These are phyloP conservation scores for Spicauda simplicius DNA, from an alignment of 2,888 invertebrate genomes.

Conservation along the genomic window DNA sequence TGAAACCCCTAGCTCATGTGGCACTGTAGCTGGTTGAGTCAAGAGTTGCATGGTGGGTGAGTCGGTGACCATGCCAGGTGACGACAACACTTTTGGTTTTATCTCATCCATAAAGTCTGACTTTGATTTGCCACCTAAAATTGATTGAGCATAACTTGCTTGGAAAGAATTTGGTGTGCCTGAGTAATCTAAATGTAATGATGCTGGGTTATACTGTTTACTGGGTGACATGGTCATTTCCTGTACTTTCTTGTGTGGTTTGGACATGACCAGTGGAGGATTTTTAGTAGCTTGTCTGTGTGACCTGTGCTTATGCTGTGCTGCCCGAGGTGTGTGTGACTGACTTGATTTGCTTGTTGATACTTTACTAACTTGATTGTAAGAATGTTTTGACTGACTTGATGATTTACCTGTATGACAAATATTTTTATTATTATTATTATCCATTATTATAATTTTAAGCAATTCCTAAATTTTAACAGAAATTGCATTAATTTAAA, in stretches of 20 bases:
- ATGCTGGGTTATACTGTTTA: constrained; percentile 62
- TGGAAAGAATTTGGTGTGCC: constrained; percentile 77
- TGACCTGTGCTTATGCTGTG: constrained; percentile 62
- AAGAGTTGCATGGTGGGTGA: constrained; percentile 73
- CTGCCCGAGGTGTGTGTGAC: constrained; percentile 57
- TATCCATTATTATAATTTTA: neutral
- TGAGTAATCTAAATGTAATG: constrained; percentile 65
- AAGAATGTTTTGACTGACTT: constrained; percentile 79
- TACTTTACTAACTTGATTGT: constrained; percentile 83
- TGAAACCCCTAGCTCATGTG: constrained; percentile 65
- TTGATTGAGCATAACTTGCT: constrained; percentile 76
- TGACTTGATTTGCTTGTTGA: constrained; percentile 80
- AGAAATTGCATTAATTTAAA: too few species aligned
- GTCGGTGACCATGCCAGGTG: constrained; percentile 66
- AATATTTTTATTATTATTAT: neutral
- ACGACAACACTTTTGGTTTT: constrained; percentile 63
- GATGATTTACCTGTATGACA: constrained; percentile 72
- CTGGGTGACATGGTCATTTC: constrained; percentile 59
- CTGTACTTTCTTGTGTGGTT: constrained; percentile 65
- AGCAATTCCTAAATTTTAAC: too few species aligned
- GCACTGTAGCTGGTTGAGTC: constrained; percentile 67
- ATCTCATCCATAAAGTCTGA: constrained; percentile 67
- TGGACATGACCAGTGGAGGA: constrained; percentile 45
- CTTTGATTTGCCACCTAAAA: constrained; percentile 68
- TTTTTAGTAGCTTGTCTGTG: constrained; percentile 52